Evolutionary conservation across 2,113 vertebrate species (phyloP).

Genomic region (Bos javanicus): DNA sequence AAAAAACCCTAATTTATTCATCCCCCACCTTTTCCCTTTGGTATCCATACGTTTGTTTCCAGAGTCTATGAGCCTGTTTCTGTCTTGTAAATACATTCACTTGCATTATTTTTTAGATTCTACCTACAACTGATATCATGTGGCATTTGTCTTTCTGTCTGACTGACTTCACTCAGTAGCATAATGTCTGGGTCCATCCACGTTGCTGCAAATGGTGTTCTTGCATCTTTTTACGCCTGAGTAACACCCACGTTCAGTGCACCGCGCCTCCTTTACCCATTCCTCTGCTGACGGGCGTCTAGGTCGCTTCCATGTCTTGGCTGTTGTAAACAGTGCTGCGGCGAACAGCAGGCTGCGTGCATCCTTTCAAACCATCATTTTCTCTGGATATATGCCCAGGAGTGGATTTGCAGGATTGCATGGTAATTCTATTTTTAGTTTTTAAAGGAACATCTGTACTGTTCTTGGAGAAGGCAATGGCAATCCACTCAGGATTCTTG

Average conservation of each 20-base stretch:
- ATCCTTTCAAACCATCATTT: not conserved
- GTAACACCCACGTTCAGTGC: accelerated
- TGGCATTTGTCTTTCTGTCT: not conserved
- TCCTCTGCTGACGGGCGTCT: not conserved
- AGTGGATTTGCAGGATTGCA: not conserved
- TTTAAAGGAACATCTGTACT: not conserved
- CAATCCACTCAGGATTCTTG: not conserved
- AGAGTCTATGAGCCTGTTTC: not conserved
- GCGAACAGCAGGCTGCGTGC: not conserved
- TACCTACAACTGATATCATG: not conserved
- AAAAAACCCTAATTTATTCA: not conserved
- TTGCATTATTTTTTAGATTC: not conserved
- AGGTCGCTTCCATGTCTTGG: not conserved
- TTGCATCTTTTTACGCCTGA: accelerated
- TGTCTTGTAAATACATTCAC: not conserved
- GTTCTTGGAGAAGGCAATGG: not conserved
- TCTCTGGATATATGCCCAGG: not conserved
- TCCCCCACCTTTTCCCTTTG: not conserved
- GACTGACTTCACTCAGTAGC: not conserved
- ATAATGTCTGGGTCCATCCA: not conserved
- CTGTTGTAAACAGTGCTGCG: not conserved
- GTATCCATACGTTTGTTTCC: not conserved
- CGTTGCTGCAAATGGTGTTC: not conserved
- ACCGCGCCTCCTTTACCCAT: not conserved
- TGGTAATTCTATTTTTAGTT: not conserved